Percentiles rank a stretch among this genome's conserved stretches.
Evolutionary conservation across 2,888 invertebrate genomes (phyloP).

Genomic region (Fragum sueziense): DNA sequence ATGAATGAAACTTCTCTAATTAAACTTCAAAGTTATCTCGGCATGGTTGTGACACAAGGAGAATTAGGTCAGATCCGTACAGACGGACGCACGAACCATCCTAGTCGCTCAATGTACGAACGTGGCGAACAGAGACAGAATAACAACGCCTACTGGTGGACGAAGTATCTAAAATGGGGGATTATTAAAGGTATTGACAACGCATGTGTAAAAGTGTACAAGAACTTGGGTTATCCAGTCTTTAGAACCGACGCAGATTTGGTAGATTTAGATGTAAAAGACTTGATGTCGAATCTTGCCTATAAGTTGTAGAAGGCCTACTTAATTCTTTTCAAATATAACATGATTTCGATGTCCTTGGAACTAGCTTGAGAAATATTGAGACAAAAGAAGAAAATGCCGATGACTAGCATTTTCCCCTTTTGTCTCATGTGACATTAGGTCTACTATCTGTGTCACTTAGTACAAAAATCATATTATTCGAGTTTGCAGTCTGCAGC

Average conservation of each 20-base stretch:
- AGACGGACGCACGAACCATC: background rate
- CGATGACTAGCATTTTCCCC: background rate
- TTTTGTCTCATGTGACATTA: too few species aligned
- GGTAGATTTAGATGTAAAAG: background rate
- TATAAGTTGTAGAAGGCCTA: constrained; percentile 15
- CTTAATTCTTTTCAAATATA: background rate
- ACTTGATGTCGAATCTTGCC: background rate
- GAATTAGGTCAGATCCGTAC: background rate
- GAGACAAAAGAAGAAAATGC: constrained; percentile 3
- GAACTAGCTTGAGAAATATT: background rate
- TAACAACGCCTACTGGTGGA: constrained; percentile 55
- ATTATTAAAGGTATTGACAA: constrained; percentile 24
- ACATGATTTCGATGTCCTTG: background rate
- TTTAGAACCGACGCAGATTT: background rate
- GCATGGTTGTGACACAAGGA: constrained; percentile 11
- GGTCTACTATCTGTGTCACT: background rate
- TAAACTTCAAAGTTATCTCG: constrained; percentile 36
- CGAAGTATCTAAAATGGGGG: constrained; percentile 32
- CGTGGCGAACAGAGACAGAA: constrained; percentile 10
- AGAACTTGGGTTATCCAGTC: constrained; percentile 36
- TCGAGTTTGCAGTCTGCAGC: background rate
- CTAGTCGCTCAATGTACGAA: background rate
- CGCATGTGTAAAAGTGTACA: constrained; percentile 27
- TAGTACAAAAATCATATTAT: background rate
- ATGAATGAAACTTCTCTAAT: constrained; percentile 26